Percentiles rank a stretch among this genome's conserved stretches.
Conservation (phyloP, 2,797 vertebrate genomes). For the Pseudochromis fuscus region DNA sequence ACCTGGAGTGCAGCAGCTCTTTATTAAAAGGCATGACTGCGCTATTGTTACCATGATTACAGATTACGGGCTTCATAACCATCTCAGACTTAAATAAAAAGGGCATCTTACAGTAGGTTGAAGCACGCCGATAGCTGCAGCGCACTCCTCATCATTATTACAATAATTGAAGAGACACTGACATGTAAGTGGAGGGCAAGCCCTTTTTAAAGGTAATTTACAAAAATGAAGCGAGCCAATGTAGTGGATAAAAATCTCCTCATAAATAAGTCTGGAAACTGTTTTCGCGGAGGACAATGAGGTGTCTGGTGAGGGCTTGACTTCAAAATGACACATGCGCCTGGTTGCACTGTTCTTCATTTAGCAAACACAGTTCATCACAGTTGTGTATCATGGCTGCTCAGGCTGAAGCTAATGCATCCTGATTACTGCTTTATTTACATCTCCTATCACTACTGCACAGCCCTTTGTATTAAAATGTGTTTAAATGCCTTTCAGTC, state of each 20-base stretch:
- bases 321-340: constrained; percentile 65
- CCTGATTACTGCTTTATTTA: constrained; percentile 71
- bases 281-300: constrained; percentile 65
- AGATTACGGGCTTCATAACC: constrained; percentile 58
- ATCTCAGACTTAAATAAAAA: constrained; percentile 54
- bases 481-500: constrained; percentile 66
- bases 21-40: constrained; percentile 49
- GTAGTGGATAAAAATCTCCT: constrained; percentile 52
- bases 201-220: constrained; percentile 61
- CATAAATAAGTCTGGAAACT: constrained; percentile 62
- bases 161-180: constrained; percentile 51
- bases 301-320: constrained; percentile 49
- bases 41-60: constrained; percentile 62
- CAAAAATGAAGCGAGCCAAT: constrained; percentile 61
- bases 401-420: constrained; percentile 63
- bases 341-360: constrained; percentile 58
- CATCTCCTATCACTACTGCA: constrained; percentile 62
- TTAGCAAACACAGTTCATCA: constrained; percentile 64
- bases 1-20: constrained; percentile 65
- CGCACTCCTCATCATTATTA: constrained; percentile 60
- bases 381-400: constrained; percentile 29
- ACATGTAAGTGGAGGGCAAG: constrained; percentile 52
- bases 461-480: constrained; percentile 67
- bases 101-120: constrained; percentile 30
- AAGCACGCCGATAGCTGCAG: constrained; percentile 30